A percentile compares a stretch with the other conserved stretches of the same genome.
Evolutionary conservation across 2,888 invertebrate species (phyloP).

Genomic region (Epistrophe eligans): DNA sequence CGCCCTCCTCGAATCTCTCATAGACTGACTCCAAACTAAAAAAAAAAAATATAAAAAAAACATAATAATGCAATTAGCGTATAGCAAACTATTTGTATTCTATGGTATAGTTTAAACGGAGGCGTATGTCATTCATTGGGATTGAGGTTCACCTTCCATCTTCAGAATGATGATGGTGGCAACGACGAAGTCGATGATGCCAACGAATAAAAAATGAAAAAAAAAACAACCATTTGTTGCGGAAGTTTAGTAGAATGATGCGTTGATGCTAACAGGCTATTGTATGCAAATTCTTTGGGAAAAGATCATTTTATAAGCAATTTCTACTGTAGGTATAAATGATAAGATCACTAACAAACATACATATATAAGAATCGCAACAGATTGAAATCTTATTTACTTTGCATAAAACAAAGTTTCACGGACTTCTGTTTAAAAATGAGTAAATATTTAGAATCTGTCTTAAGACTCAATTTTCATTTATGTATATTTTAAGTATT

Average conservation of each 20-base stretch:
- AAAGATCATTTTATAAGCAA: background rate
- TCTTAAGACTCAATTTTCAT: background rate
- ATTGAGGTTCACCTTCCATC: conserved; percentile 27
- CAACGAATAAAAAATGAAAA: background rate
- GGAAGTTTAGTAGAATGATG: conserved; percentile 59
- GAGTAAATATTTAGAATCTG: background rate
- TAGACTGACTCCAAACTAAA: background rate
- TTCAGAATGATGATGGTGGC: background rate
- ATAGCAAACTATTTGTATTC: conserved; percentile 33
- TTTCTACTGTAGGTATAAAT: background rate
- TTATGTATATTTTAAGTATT: no score
- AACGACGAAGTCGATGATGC: background rate
- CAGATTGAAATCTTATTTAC: background rate
- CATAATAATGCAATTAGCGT: conserved; percentile 38
- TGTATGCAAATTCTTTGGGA: conserved; percentile 63
- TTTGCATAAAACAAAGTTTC: background rate
- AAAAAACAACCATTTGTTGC: conserved; percentile 15
- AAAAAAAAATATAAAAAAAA: background rate
- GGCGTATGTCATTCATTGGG: conserved; percentile 58
- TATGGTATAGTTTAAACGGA: conserved; percentile 12
- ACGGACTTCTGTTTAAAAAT: conserved; percentile 19
- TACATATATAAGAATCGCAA: background rate
- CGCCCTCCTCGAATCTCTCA: background rate
- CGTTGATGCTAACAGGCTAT: conserved; percentile 52
- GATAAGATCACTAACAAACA: background rate